A percentile compares a stretch with the other conserved stretches of the same genome.
phyloP scores from a whole-genome alignment of 2,113 vertebrate species.

The Phrynocephalus versicolor region DNA sequence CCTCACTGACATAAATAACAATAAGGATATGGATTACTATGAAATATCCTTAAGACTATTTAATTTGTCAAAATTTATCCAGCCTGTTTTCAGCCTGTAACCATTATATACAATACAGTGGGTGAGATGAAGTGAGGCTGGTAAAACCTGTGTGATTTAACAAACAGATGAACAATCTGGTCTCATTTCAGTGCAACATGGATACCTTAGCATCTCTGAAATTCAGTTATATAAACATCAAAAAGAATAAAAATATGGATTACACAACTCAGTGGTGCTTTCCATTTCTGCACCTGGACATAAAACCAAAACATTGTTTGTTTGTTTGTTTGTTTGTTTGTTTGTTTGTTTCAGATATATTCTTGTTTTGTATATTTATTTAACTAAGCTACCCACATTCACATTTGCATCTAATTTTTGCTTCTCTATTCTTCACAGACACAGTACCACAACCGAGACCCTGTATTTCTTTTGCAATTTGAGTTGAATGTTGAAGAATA shows the following conservation, averaged over 20 bases:
- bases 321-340: slow-evolving; percentile 25
- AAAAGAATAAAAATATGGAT: not conserved
- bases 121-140: slow-evolving; percentile 52
- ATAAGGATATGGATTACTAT: slow-evolving; percentile 76
- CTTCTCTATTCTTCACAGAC: slow-evolving; percentile 32
- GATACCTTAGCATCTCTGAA: not conserved
- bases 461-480: slow-evolving; percentile 56
- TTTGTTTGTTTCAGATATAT: not conserved
- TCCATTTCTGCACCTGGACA: not conserved
- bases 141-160: slow-evolving; percentile 50
- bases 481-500: slow-evolving; percentile 18
- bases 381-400: slow-evolving; percentile 36
- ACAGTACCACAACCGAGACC: not conserved
- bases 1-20: slow-evolving; percentile 77
- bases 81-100: slow-evolving; percentile 71
- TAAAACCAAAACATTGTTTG: slow-evolving; percentile 20
- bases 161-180: not conserved
- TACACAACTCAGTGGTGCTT: not conserved
- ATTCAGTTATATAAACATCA: not conserved
- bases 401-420: slow-evolving; percentile 62
- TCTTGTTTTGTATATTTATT: not conserved
- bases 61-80: slow-evolving; percentile 80
- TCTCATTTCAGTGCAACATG: not conserved
- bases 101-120: slow-evolving; percentile 65
- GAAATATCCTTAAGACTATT: slow-evolving; percentile 77